Base-by-base conservation (phyloP, 2,113 vertebrate genomes). In the Neotragus pygmaeus region DNA sequence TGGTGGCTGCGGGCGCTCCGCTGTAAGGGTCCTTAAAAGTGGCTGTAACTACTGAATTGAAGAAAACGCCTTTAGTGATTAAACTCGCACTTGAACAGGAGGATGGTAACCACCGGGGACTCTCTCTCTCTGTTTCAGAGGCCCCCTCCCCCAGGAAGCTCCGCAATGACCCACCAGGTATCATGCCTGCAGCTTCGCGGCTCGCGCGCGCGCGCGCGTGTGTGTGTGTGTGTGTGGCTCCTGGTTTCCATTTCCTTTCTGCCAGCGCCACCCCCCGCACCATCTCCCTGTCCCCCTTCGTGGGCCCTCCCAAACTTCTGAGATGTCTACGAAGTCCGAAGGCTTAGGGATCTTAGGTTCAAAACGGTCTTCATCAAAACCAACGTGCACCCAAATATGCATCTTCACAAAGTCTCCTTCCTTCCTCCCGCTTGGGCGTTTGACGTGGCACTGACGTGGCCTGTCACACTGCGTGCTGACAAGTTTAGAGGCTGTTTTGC, bases 91-190 rank as follows among this genome's bases (percentile, higher is more conserved):
- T 45, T 95, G 66, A 87, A 86, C 66, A 33, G 98, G 90, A 92
- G 93, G 78, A 98, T 94, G 96, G 88, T 99, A 99, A 99, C 98
- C 97, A 94, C 97, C 49, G 30, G 14, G 98, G 98, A 97, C 95
- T 98, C 99, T 99, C 81, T 99, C 98, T 99, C 99, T 99, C 99
- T 99, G 98, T 99, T 99, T 98, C 99, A 99, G 99, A 99, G 99
- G 99, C 99, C 99, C 99, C 98, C 99, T 99, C 99, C 99, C 99
- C 99, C 99, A 99, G 99, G 99, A 99, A 98, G 98, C 99, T 99
- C 98, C 99, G 99, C 99, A 99, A 98, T 99, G 99, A 99, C 99
- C 98, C 98, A 98, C 99, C 99, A 99, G 99, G 99, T 99, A 99
- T 97, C 99, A 98, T 98, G 99, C 98, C 97, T 98, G 98, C 98